Evolutionary conservation across 2,113 vertebrate species (phyloP), one percentile per base, ranked within the genome.

Genomic region (Typhlomys cinereus): DNA sequence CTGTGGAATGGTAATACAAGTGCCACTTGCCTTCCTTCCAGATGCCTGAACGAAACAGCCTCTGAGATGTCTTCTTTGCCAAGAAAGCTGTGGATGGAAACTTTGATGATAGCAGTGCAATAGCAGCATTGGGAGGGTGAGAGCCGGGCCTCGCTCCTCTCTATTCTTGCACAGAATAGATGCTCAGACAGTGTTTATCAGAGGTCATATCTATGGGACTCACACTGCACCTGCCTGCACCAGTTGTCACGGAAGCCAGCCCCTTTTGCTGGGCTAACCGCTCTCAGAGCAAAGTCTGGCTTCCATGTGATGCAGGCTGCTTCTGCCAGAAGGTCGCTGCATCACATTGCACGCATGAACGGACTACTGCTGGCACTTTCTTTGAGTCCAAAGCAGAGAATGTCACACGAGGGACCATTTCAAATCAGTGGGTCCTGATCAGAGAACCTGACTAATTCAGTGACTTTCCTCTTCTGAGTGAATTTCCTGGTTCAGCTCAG

Each of bases 401-500:
- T 67, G 74, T 78, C 64, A 70, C 6, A n/a, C 91, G 39, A 90
- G 23, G 54, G 67, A 80, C 73, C 48, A 25, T 29, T 89, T 86
- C 70, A 81, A 61, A 74, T 87, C 39, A 74, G 67, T 90, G 69
- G 81, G 82, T 20, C 66, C 78, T 74, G 69, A 67, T 48, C 41
- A 79, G 62, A 48, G 78, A 62, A 52, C 61, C 57, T 90, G 48
- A 91, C 76, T 67, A 50, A 89, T 80, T 46, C 15, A 1, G 17
- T 3, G 36, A 81, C 29, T 88, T 50, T 90, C 64, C 39, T 86
- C 52, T 82, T 84, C 59, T 69, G 50, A 69, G 39, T 83, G 74
- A 73, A 81, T 90, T 92, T 95, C 64, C 76, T 87, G 61, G n/a
- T 90, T 93, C 27, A 80, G 50, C 46, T 92, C 31, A 84, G 66